Evolutionary conservation across 2,888 invertebrate genomes (phyloP).

Genomic region (Parnassius apollo): DNA sequence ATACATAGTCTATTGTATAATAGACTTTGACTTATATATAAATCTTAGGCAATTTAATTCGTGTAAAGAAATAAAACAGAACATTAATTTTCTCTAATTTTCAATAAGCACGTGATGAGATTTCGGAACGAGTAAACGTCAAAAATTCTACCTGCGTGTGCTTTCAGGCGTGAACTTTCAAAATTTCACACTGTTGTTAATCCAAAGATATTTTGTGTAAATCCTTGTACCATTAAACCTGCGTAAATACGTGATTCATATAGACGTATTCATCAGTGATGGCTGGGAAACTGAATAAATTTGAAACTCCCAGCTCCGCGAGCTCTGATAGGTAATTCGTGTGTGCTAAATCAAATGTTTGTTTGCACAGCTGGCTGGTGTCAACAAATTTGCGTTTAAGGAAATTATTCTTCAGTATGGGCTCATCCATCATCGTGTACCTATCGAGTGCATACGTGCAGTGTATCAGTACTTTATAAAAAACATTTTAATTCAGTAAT

Average conservation of each 20-base stretch:
- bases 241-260: constrained; percentile 1
- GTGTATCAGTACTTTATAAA: constrained; percentile 50
- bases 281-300: constrained; percentile 82
- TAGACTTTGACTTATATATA: too few species aligned
- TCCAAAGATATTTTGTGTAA: too few species aligned
- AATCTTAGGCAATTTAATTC: too few species aligned
- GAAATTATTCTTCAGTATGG: constrained; percentile 53
- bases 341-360: constrained; percentile 63
- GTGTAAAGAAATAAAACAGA: too few species aligned
- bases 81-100: too few species aligned
- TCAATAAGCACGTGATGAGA: constrained; percentile 10
- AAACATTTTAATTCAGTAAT: constrained; percentile 34
- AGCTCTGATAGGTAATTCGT: constrained; percentile 92
- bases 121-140: constrained; percentile 45
- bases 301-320: constrained; percentile 93
- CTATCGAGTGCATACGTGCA: constrained; percentile 47
- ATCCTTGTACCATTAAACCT: constrained; percentile 3
- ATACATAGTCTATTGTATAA: too few species aligned
- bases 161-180: constrained; percentile 49
- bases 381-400: constrained; percentile 54
- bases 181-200: constrained; percentile 32
- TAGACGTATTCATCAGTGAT: constrained; percentile 52
- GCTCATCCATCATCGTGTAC: constrained; percentile 51
- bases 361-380: constrained; percentile 73
- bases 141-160: constrained; percentile 52